Conservation (phyloP, 2,888 invertebrate genomes). For the Chironomus tentans region DNA sequence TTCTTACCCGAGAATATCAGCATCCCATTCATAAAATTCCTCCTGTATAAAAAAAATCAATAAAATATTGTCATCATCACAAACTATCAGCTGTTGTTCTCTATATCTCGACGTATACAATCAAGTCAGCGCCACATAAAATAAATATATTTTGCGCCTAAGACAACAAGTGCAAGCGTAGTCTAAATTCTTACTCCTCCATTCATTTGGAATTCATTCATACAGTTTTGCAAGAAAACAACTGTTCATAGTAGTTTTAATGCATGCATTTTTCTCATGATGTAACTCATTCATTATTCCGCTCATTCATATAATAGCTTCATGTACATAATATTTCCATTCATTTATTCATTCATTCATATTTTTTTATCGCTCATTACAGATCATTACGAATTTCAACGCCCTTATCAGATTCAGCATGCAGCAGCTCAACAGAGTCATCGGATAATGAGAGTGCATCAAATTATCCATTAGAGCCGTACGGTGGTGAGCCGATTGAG, state of each 20-base stretch:
- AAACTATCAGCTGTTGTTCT: no score
- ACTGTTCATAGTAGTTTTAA: no score
- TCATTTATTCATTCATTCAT: neutral
- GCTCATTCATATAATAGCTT: neutral
- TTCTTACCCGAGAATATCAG: no score
- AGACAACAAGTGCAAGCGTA: no score
- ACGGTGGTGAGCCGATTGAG: conserved; percentile 85
- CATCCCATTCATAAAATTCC: no score
- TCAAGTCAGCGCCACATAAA: no score
- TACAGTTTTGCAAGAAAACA: neutral
- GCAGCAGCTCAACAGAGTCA: conserved; percentile 56
- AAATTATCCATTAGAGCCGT: conserved; percentile 39
- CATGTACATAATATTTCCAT: neutral
- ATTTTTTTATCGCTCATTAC: conserved; percentile 32
- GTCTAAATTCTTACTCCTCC: no score
- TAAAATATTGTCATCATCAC: no score
- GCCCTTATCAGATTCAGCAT: conserved; percentile 53
- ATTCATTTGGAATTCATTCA: neutral
- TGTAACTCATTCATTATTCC: no score
- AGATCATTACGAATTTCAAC: conserved; percentile 68
- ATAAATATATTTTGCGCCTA: neutral
- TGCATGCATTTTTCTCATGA: no score
- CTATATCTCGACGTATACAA: no score
- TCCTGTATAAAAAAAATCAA: no score
- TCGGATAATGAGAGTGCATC: conserved; percentile 61